phyloP scores from a whole-genome alignment of 1,140 invertebrate genomes.

The Ganaspis sp. region DNA sequence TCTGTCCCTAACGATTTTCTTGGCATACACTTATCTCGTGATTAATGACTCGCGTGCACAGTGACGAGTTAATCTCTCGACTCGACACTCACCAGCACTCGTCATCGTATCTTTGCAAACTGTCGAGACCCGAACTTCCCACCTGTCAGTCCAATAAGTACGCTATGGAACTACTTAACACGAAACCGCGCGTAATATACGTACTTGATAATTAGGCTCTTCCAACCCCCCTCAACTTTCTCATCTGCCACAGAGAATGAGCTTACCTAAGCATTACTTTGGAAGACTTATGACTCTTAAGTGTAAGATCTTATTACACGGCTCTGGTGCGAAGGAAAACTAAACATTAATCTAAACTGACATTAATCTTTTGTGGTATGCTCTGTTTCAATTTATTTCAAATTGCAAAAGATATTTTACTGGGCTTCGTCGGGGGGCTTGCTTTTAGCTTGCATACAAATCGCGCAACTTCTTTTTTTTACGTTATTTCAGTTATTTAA shows the following conservation, averaged over 20 bases:
- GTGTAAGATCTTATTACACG: constrained; percentile 29
- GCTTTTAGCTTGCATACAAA: not conserved
- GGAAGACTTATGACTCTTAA: constrained; percentile 18
- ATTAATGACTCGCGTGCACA: constrained; percentile 63
- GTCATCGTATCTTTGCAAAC: constrained; percentile 37
- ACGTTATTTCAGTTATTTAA: not conserved
- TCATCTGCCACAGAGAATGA: constrained; percentile 6
- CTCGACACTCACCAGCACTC: constrained; percentile 45
- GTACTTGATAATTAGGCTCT: constrained; percentile 40
- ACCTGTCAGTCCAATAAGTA: constrained; percentile 14
- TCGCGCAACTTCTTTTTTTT: not conserved
- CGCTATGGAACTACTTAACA: constrained; percentile 22
- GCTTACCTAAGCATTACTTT: constrained; percentile 17
- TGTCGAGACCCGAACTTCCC: constrained; percentile 36
- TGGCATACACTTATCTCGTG: constrained; percentile 63
- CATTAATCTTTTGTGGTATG: constrained; percentile 22
- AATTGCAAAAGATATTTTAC: constrained; percentile 16
- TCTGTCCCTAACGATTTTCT: constrained; percentile 64
- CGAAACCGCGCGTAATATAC: constrained; percentile 29
- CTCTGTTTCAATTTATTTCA: constrained; percentile 23
- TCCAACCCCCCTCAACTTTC: not conserved
- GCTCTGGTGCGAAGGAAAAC: not conserved
- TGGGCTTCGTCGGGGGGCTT: not conserved
- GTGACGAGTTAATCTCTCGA: constrained; percentile 68
- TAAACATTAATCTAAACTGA: constrained; percentile 18